These are phyloP conservation scores for Onychomys leucogaster DNA, from an alignment of 2,797 vertebrate species.

Conservation along the genomic window DNA sequence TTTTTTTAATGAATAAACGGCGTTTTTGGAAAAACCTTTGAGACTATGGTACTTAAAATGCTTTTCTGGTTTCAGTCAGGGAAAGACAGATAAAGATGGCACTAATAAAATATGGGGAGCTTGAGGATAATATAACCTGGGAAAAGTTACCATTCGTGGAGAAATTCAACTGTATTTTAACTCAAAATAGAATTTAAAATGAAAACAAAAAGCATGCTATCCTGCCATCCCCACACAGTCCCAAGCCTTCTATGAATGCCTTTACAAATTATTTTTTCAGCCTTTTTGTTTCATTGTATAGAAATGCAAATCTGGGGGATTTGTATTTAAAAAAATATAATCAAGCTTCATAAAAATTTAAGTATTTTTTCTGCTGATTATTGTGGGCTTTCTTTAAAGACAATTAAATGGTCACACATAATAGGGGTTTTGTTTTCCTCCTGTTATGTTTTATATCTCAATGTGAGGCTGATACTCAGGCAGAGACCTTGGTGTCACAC, in stretches of 20 bases:
- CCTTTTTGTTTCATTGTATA: background rate
- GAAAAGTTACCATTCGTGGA: background rate
- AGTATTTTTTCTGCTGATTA: background rate
- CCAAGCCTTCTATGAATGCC: background rate
- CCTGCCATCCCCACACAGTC: background rate
- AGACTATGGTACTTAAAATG: background rate
- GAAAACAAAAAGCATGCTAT: background rate
- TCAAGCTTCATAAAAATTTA: background rate
- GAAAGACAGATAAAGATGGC: background rate
- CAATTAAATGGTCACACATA: background rate
- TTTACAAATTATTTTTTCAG: background rate
- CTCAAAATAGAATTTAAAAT: conserved; percentile 7
- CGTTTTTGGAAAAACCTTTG: background rate
- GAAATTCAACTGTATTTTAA: conserved; percentile 13
- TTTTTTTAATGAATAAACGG: background rate
- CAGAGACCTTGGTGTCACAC: background rate
- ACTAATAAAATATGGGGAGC: background rate
- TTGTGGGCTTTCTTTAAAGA: background rate
- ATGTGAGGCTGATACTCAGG: background rate
- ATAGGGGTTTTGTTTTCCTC: background rate
- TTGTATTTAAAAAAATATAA: background rate
- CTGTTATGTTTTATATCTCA: background rate
- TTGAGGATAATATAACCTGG: background rate
- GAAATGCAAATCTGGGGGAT: conserved; percentile 1
- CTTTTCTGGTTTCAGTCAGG: background rate